Evolutionary conservation across 2,888 invertebrate genomes (phyloP).

Genomic region (Netelia fuscicornis): DNA sequence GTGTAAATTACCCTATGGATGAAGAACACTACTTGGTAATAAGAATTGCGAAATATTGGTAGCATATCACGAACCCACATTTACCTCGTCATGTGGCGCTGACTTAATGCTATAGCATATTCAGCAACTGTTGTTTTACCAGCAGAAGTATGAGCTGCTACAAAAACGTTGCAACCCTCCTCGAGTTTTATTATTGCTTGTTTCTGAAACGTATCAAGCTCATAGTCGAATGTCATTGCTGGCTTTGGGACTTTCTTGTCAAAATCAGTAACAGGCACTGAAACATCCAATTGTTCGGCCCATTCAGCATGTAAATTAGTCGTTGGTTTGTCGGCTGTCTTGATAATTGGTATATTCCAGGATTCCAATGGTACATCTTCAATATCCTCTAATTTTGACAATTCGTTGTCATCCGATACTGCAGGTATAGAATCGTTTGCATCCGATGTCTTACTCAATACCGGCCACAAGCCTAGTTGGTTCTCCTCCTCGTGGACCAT

Average conservation of each 20-base stretch:
- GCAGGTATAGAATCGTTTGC: conserved; percentile 63
- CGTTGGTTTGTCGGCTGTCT: conserved; percentile 87
- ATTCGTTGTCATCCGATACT: conserved; percentile 73
- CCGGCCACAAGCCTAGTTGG: conserved; percentile 85
- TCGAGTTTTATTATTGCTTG: conserved; percentile 98
- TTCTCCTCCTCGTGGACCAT: conserved; percentile 88
- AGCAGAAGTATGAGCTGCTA: conserved; percentile 99
- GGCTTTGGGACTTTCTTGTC: conserved; percentile 92
- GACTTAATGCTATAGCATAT: conserved; percentile 98
- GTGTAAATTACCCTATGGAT: conserved; percentile 94
- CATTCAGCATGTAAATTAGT: conserved; percentile 89
- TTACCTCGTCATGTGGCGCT: conserved; percentile 95
- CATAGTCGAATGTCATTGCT: conserved; percentile 95
- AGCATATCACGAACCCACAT: conserved; percentile 5
- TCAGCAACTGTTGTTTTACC: conserved; percentile 99
- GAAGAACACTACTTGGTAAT: conserved; percentile 33
- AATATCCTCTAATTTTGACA: conserved; percentile 56
- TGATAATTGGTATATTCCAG: conserved; percentile 87
- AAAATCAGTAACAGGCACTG: conserved; percentile 93
- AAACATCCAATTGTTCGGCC: conserved; percentile 95
- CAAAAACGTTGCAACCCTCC: conserved; percentile 97
- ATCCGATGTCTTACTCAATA: conserved; percentile 37
- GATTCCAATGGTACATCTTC: conserved; percentile 73
- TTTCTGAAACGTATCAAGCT: conserved; percentile 98
- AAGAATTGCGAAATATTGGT: conserved; percentile 24